A percentile compares a stretch with the other conserved stretches of the same genome.
Evolutionary conservation across 37 sponge, comb jelly and placozoan species (phyloP).

Genomic region (Haliclona indistincta): DNA sequence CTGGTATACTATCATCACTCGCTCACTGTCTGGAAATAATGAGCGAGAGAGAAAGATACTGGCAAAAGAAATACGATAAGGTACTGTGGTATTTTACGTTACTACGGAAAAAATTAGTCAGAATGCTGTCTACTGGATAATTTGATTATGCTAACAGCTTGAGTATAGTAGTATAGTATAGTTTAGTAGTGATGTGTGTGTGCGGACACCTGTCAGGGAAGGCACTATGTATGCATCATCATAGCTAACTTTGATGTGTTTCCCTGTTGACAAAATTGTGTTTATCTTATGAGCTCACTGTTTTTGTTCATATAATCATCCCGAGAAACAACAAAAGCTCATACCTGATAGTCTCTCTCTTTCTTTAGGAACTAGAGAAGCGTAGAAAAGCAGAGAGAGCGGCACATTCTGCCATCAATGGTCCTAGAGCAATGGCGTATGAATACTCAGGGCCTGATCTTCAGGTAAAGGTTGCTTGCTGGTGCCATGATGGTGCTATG

Average conservation of each 20-base stretch:
- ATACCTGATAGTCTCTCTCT: not conserved
- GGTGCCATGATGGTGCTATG: not conserved
- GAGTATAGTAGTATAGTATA: not conserved
- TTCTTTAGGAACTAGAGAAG: conserved; percentile 66
- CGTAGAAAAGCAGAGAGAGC: conserved; percentile 70
- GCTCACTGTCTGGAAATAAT: conserved; percentile 80
- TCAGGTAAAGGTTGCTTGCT: too few relatives aligned
- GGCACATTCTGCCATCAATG: conserved; percentile 80
- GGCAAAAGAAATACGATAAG: conserved; percentile 87
- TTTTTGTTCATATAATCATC: too few relatives aligned
- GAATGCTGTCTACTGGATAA: not conserved
- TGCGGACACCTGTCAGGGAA: conserved; percentile 6
- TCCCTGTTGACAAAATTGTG: too few relatives aligned
- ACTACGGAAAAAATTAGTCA: not conserved
- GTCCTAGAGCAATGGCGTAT: conserved; percentile 59
- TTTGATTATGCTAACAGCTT: conserved; percentile 9
- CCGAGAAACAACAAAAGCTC: too few relatives aligned
- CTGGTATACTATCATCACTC: conserved; percentile 77
- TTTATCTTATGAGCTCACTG: too few relatives aligned
- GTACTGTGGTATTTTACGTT: conserved; percentile 10
- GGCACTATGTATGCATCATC: too few relatives aligned
- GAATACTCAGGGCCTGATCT: conserved; percentile 85
- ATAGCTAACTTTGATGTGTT: too few relatives aligned
- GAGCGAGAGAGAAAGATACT: conserved; percentile 74
- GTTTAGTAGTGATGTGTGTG: conserved; percentile 12